Conservation (phyloP, 2,797 vertebrate genomes). For the Brotula barbata region DNA sequence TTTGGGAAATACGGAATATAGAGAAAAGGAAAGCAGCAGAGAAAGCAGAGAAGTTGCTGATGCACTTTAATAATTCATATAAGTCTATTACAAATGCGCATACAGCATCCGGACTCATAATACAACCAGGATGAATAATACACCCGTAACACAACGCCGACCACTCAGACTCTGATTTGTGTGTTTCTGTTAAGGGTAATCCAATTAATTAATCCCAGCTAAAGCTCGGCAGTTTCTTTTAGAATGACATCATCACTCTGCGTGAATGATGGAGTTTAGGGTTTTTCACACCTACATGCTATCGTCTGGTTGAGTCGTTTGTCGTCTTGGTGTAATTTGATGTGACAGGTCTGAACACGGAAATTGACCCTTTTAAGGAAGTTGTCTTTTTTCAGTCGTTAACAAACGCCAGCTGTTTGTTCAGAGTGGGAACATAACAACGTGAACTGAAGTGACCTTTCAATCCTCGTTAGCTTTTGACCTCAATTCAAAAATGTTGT, state of each 20-base stretch:
- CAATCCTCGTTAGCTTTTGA: too few relatives aligned
- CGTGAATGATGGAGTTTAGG: background rate
- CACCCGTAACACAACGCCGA: slow-evolving; percentile 39
- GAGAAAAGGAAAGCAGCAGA: too few relatives aligned
- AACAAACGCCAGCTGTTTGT: too few relatives aligned
- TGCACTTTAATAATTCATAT: slow-evolving; percentile 42
- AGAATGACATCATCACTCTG: background rate
- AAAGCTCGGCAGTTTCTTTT: slow-evolving; percentile 10
- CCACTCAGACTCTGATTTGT: slow-evolving; percentile 52
- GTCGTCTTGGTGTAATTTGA: too few relatives aligned
- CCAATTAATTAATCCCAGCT: slow-evolving; percentile 23
- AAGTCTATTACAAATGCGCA: slow-evolving; percentile 20
- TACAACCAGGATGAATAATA: slow-evolving; percentile 39
- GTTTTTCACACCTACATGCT: too few relatives aligned
- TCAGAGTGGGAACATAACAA: too few relatives aligned
- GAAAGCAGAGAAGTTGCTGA: slow-evolving; percentile 20
- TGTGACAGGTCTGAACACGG: too few relatives aligned
- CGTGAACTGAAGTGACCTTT: too few relatives aligned
- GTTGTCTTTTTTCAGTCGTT: too few relatives aligned
- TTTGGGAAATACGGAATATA: background rate
- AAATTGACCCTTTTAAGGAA: too few relatives aligned
- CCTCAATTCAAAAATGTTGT: too few relatives aligned
- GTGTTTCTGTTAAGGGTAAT: slow-evolving; percentile 46
- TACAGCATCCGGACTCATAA: slow-evolving; percentile 46
- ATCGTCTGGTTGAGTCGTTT: too few relatives aligned